These are phyloP conservation scores for Murina feae DNA, from an alignment of 2,113 vertebrate species.

Conservation along the genomic window DNA sequence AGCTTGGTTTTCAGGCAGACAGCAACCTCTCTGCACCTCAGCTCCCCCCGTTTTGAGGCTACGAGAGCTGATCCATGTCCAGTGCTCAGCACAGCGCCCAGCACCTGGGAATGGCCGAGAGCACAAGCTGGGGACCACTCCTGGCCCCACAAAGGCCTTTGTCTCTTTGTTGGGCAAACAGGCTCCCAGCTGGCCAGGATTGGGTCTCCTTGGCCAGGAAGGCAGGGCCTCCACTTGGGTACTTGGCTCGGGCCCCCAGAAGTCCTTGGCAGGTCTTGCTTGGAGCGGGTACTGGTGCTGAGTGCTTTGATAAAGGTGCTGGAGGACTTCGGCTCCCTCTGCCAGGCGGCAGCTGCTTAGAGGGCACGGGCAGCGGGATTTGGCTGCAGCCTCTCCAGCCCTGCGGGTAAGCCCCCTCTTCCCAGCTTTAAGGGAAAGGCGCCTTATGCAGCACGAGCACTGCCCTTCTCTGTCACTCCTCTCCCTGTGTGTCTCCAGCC, in stretches of 20 bases:
- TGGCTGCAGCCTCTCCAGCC: neutral
- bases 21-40: rapidly evolving
- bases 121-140: neutral
- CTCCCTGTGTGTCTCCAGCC: neutral
- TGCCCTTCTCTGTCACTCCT: neutral
- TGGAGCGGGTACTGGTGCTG: neutral
- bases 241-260: neutral
- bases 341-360: neutral
- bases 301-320: neutral
- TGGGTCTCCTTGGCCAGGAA: neutral
- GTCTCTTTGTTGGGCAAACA: neutral
- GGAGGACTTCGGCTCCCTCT: neutral
- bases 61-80: neutral
- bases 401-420: too few relatives aligned
- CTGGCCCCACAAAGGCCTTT: neutral
- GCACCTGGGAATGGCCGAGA: rapidly evolving
- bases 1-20: neutral
- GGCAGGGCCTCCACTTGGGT: neutral
- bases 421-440: neutral
- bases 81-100: rapidly evolving
- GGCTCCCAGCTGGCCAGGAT: neutral
- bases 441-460: rapidly evolving
- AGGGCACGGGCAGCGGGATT: neutral
- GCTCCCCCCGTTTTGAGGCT: neutral
- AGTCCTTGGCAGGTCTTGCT: neutral